Base-by-base conservation (phyloP, 2,797 vertebrate genomes). In the Gallinago solitaria region DNA sequence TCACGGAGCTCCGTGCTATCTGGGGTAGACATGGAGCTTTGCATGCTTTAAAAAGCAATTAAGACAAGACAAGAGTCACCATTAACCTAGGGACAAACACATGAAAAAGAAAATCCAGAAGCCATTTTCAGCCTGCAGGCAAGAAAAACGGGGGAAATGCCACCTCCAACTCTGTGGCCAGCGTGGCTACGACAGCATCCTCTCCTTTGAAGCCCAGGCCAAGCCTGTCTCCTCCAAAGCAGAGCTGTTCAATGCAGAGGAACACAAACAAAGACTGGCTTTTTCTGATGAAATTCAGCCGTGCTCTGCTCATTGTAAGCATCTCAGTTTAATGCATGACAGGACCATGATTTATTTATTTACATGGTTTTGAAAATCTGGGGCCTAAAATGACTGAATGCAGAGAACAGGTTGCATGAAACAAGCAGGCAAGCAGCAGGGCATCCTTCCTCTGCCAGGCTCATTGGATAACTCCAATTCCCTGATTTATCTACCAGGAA, bases 11-110 rank as follows among this genome's bases (percentile, higher is more conserved):
- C 87, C 73, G 67, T 59, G 28, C 50, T 88, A 73, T 32, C 83
- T 65, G 65, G 43, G 51, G 30, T 6, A 82, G 35, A 75, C 74
- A 69, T 32, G 35, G 43, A 88, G 85, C 79, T 91, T 53, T 69
- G 41, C 2, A 30, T 24, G 77, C 54, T 89, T 90, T 88, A 86
- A 68, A 91, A 91, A 88, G 48, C 88, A 93, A 89, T 81, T 82
- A 90, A 87, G 43, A 45, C 50, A 67, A 53, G 77, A 71, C 51
- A 93, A 82, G 67, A 94, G 86, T 88, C 77, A 65, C 27, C 64
- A 32, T 57, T 76, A 94, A 51, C 43, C 13, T 28, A 33, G 54
- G 37, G 65, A 35, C 32, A 76, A 77, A 73, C 0, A 2, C 43
- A 21, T 16, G 37, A 41, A 64, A 57, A 54, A 60, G 25, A 68